phyloP scores from a whole-genome alignment of 2,888 invertebrate genomes.

The Eupithecia tripunctaria region DNA sequence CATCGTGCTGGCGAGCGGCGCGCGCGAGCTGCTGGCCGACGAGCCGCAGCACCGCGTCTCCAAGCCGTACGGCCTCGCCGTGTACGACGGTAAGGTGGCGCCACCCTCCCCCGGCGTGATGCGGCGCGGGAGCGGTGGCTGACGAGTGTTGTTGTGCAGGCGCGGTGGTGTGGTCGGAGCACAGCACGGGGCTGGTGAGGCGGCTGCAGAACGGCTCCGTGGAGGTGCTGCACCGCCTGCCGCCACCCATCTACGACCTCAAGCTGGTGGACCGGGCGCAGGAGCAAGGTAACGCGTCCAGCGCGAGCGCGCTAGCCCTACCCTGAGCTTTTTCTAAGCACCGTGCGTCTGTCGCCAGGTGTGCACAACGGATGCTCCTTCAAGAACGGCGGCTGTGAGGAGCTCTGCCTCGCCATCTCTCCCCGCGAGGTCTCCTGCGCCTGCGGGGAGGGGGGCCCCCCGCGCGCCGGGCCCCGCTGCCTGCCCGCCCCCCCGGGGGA shows the following conservation, averaged over 20 bases:
- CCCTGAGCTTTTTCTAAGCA: neutral
- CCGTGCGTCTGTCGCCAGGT: constrained; percentile 36
- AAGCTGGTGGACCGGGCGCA: constrained; percentile 86
- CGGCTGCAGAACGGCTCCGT: constrained; percentile 84
- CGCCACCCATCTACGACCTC: constrained; percentile 87
- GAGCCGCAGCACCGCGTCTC: constrained; percentile 51
- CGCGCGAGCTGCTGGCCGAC: constrained; percentile 61
- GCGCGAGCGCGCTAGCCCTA: neutral
- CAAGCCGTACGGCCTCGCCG: constrained; percentile 88
- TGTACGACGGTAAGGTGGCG: constrained; percentile 74
- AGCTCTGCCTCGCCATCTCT: constrained; percentile 88
- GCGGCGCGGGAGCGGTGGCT: too few relatives aligned
- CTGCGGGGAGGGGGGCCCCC: constrained; percentile 62
- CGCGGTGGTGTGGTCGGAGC: constrained; percentile 89
- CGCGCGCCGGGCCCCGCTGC: constrained; percentile 35
- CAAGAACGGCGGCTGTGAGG: constrained; percentile 85
- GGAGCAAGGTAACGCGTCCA: constrained; percentile 72
- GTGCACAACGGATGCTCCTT: constrained; percentile 62
- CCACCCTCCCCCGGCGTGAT: too few relatives aligned
- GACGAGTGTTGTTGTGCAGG: constrained; percentile 55
- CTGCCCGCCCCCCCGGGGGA: constrained; percentile 49
- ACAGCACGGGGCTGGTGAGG: constrained; percentile 87
- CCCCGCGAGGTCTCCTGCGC: constrained; percentile 86
- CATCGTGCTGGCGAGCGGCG: constrained; percentile 63
- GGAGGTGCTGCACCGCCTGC: constrained; percentile 82